Conservation (phyloP, 2,888 invertebrate species). For the Orchesella flavescens region DNA sequence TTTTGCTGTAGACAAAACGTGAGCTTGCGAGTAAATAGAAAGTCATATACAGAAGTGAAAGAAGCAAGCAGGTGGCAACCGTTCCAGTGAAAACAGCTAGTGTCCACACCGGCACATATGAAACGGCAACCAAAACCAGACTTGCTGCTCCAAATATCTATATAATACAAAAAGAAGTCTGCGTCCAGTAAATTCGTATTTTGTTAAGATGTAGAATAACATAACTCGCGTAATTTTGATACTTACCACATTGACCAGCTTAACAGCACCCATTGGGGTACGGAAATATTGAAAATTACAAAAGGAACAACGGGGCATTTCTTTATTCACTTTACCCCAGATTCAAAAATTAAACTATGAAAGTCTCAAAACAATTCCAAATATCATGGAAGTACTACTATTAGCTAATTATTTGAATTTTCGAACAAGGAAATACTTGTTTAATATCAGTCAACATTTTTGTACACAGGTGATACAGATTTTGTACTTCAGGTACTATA, state of each 20-base stretch:
- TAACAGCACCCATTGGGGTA: conserved; percentile 53
- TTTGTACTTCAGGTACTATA: too few species aligned
- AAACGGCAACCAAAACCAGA: conserved; percentile 45
- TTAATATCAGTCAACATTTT: too few species aligned
- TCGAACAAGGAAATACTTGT: too few species aligned
- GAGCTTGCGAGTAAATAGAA: conserved; percentile 22
- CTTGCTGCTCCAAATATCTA: conserved; percentile 62
- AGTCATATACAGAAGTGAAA: conserved; percentile 38
- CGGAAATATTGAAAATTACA: conserved; percentile 27
- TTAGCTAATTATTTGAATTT: too few species aligned
- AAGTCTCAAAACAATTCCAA: too few species aligned
- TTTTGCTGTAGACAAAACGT: conserved; percentile 28
- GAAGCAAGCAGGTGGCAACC: conserved; percentile 50
- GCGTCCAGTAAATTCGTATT: too few species aligned
- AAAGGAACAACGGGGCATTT: conserved; percentile 7
- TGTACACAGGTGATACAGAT: too few species aligned
- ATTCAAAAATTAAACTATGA: too few species aligned
- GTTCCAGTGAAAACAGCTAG: conserved; percentile 49
- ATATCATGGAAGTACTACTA: too few species aligned
- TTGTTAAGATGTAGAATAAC: too few species aligned
- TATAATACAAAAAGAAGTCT: conserved; percentile 1
- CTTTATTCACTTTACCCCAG: not conserved
- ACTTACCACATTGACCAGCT: conserved; percentile 60
- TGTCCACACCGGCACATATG: conserved; percentile 56
- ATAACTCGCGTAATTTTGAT: not conserved